These are phyloP conservation scores for Trypoxylus dichotomus DNA, from an alignment of 1,140 invertebrate genomes.

Conservation along the genomic window DNA sequence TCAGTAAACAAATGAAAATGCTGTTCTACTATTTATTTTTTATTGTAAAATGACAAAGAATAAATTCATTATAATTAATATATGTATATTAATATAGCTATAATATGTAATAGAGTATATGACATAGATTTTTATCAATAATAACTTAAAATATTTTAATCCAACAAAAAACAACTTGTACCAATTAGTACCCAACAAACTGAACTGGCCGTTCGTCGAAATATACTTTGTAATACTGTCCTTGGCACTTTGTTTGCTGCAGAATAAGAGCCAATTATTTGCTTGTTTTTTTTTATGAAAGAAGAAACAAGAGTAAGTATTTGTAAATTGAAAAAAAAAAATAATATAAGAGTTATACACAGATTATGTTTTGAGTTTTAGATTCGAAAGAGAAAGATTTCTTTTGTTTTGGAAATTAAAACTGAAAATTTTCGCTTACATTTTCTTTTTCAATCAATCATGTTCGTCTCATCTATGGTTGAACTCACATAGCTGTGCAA, in stretches of 20 bases:
- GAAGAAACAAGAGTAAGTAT: background rate
- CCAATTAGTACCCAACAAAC: conserved; percentile 29
- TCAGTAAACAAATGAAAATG: background rate
- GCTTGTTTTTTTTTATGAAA: background rate
- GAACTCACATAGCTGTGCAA: conserved; percentile 38
- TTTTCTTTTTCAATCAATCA: background rate
- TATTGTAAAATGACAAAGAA: conserved; percentile 56
- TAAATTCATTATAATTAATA: conserved; percentile 52
- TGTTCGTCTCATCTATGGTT: background rate
- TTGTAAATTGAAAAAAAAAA: background rate
- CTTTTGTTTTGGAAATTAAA: background rate
- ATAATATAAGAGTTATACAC: background rate
- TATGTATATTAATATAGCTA: conserved; percentile 52
- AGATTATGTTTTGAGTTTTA: background rate
- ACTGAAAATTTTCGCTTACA: background rate
- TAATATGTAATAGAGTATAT: conserved; percentile 51
- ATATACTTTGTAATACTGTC: conserved; percentile 48
- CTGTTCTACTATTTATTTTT: conserved; percentile 38
- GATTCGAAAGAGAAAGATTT: conserved; percentile 27
- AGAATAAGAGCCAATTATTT: conserved; percentile 26
- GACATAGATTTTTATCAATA: conserved; percentile 47
- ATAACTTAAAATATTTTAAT: conserved; percentile 37
- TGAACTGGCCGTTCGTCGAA: conserved; percentile 50
- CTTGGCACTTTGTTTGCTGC: conserved; percentile 47
- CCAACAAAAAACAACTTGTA: conserved; percentile 35